Evolutionary conservation across 2,797 vertebrate genomes (phyloP).

Genomic region (Melanotaenia boesemani): DNA sequence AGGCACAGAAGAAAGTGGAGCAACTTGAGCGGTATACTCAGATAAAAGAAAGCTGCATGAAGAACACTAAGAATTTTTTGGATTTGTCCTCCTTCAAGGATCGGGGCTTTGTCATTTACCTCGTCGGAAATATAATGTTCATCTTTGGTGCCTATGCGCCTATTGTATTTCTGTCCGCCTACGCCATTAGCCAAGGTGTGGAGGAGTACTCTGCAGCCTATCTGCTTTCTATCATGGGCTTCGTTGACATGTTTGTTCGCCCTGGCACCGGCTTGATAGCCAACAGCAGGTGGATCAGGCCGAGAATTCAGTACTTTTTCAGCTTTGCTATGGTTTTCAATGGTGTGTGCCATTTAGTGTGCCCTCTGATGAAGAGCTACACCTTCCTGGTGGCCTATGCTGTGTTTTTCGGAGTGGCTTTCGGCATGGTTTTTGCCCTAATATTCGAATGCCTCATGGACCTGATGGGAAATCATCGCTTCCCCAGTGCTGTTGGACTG

Average conservation of each 20-base stretch:
- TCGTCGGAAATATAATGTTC: slow-evolving; percentile 85
- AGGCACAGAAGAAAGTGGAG: slow-evolving; percentile 29
- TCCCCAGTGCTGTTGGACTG: slow-evolving; percentile 85
- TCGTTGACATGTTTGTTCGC: slow-evolving; percentile 87
- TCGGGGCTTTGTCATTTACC: slow-evolving; percentile 88
- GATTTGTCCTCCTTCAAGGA: slow-evolving; percentile 88
- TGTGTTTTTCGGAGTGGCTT: slow-evolving; percentile 80
- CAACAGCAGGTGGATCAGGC: slow-evolving; percentile 84
- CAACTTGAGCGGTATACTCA: background rate
- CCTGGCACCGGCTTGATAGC: slow-evolving; percentile 83
- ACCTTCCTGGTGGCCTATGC: slow-evolving; percentile 76
- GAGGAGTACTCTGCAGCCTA: slow-evolving; percentile 86
- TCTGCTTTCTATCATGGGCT: slow-evolving; percentile 85
- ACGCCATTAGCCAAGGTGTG: slow-evolving; percentile 80
- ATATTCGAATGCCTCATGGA: slow-evolving; percentile 90
- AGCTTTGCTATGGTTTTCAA: slow-evolving; percentile 85
- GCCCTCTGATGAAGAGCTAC: slow-evolving; percentile 82
- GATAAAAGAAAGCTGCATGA: slow-evolving; percentile 61
- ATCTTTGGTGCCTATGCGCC: slow-evolving; percentile 88
- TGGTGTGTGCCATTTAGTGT: slow-evolving; percentile 85
- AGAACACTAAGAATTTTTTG: slow-evolving; percentile 74
- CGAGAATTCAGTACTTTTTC: slow-evolving; percentile 86
- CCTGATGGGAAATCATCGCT: slow-evolving; percentile 82
- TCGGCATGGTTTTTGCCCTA: slow-evolving; percentile 86
- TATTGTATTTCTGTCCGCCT: slow-evolving; percentile 86